Evolutionary conservation across 2,888 invertebrate genomes (phyloP), one percentile per base, ranked within the genome.

Genomic region (Pheosia gnoma): DNA sequence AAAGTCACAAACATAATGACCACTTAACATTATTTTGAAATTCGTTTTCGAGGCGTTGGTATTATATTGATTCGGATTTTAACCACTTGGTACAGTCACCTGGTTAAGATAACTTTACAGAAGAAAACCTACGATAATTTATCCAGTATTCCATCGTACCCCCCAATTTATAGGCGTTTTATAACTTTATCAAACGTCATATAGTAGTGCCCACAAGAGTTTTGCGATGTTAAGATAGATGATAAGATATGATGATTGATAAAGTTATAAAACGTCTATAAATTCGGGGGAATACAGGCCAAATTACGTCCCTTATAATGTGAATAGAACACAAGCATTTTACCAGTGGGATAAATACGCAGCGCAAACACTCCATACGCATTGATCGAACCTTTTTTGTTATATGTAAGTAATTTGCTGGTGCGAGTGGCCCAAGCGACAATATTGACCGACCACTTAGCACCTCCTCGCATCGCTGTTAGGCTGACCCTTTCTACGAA

Each of bases 361-460:
- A 78, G 72, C 59, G 75, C 77, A 82, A 83, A 86, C 82, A 84
- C 65, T 73, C 71, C 71, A 80, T 78, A 77, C 78, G 78, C 80
- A 83, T 85, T 85, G 80, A 86, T 87, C 81, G 80, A 80, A 78
- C 80, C 80, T 80, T 85, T 73, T 83, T 84, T 79, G 79, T 78
- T 78, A 81, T 78, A 72, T 77, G 77, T 82, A 79, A 81, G 83
- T 86, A 82, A 84, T 84, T 83, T 83, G 82, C 75, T 75, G 77
- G 86, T 80, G 84, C 81, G 83, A 83, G 86, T 83, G 82, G 80
- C 80, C 71, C 77, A 71, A 76, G 75, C 73, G 78, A 82, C 78
- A 79, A 75, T 90, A 82, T 91, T 90, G 85, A 88, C 90, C 75
- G 68, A 88, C 81, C 87, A 90, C 90, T 92, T 92, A 77, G 87